A percentile compares a stretch with the other conserved stretches of the same genome.
Conservation (phyloP, 1,140 invertebrate genomes). For the Mya arenaria region DNA sequence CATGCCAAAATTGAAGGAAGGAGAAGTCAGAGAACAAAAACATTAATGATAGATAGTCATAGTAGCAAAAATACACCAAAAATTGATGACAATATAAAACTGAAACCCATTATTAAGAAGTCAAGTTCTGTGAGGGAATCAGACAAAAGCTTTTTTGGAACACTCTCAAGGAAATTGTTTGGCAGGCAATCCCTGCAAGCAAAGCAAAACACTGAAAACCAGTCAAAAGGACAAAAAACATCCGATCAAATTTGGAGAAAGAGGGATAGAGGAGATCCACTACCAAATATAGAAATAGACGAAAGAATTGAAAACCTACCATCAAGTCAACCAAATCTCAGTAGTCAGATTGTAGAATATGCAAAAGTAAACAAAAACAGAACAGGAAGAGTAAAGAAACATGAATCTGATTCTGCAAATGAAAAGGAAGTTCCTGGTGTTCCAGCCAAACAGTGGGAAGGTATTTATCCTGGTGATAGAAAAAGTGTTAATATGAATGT, state of each 20-base stretch:
- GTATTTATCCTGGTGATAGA: background rate
- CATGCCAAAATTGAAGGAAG: slow-evolving; percentile 30
- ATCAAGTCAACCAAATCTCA: too few relatives aligned
- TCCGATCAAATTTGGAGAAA: too few relatives aligned
- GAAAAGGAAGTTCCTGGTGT: background rate
- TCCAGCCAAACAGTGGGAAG: background rate
- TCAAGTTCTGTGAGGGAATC: too few relatives aligned
- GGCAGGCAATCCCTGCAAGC: too few relatives aligned
- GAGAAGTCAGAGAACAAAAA: slow-evolving; percentile 37
- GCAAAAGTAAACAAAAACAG: slow-evolving; percentile 41
- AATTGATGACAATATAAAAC: background rate
- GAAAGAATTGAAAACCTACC: too few relatives aligned
- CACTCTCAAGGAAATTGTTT: too few relatives aligned
- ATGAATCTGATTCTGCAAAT: background rate
- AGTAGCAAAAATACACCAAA: background rate
- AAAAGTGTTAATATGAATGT: background rate
- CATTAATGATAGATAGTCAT: slow-evolving; percentile 10
- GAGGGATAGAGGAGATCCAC: too few relatives aligned
- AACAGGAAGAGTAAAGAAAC: too few relatives aligned
- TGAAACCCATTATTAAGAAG: background rate
- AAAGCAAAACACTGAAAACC: too few relatives aligned
- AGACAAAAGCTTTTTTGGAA: too few relatives aligned
- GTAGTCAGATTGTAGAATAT: slow-evolving; percentile 18
- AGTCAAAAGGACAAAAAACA: too few relatives aligned
- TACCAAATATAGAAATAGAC: too few relatives aligned